Evolutionary conservation across 2,888 invertebrate species (phyloP), one percentile per base, ranked within the genome.

Genomic region (Taphrorychus bicolor): DNA sequence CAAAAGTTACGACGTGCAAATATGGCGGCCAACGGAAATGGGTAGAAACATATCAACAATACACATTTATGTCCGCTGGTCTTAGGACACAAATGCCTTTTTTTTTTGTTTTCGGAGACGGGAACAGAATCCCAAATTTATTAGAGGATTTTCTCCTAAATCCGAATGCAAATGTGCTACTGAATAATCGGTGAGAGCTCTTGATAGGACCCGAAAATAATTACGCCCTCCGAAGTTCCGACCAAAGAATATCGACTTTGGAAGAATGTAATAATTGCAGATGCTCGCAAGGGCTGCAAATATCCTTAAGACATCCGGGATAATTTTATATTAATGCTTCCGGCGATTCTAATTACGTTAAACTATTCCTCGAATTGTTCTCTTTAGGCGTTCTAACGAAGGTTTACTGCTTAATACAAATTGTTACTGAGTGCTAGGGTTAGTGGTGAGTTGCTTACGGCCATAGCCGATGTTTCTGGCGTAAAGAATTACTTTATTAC

Each of bases 91-190:
- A 45, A 45, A 45, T 7, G 45, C 14, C 14, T 7, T 11, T 32
- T 5, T 7, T 7, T n/a, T n/a, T n/a, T n/a, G n/a, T n/a, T 32
- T 32, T 32, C 11, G 32, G 11, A 17, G 45, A 17, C 45, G 14
- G 18, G 18, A 54, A 54, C 18, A 53, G 45, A 61, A 66, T 66
- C 59, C 42, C 7, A 49, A 60, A 66, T 66, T 66, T 60, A 66
- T 66, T 59, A 41, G 49, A 21, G 57, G 60, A 54, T 66, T 59
- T 66, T 53, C 61, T 14, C 23, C 42, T 23, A 61, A 66, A 66
- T 61, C 56, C 56, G 32, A 66, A 66, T 66, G 66, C 60, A 66
- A 66, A 66, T 66, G 57, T 66, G 60, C 57, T 52, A 66, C 60
- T 42, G 41, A 60, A 66, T 66, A 60, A 66, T 61, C 60, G 49